Percentiles rank a stretch among this genome's conserved stretches.
These are phyloP conservation scores for Eledona agricola DNA, from an alignment of 2,888 invertebrate genomes.

Conservation along the genomic window DNA sequence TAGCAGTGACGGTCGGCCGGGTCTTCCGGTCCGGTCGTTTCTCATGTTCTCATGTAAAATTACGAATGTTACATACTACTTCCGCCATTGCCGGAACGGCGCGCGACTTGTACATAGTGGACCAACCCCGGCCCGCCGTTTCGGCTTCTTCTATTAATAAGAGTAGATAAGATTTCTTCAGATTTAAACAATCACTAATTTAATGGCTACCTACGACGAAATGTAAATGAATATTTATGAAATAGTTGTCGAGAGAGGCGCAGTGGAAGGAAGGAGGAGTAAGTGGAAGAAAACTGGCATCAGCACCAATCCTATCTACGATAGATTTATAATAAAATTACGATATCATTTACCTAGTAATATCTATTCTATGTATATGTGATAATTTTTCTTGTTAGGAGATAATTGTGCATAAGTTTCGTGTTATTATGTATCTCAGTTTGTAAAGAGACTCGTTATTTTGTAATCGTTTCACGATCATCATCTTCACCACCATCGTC, in stretches of 20 bases:
- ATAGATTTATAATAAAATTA: slow-evolving; percentile 57
- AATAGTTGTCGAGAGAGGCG: no score
- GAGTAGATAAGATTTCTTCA: slow-evolving; percentile 63
- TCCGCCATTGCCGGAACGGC: slow-evolving; percentile 59
- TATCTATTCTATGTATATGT: slow-evolving; percentile 60
- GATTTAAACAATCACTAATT: slow-evolving; percentile 64
- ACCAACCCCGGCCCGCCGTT: slow-evolving; percentile 54
- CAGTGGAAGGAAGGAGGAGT: no score
- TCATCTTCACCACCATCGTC: slow-evolving; percentile 38
- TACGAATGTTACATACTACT: slow-evolving; percentile 52
- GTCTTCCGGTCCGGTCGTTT: slow-evolving; percentile 37
- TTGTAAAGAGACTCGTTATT: slow-evolving; percentile 59
- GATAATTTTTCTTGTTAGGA: slow-evolving; percentile 65
- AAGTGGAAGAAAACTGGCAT: slow-evolving; percentile 58
- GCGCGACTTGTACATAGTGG: slow-evolving; percentile 60
- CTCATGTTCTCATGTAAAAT: slow-evolving; percentile 45
- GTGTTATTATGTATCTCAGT: slow-evolving; percentile 63
- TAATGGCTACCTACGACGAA: slow-evolving; percentile 60
- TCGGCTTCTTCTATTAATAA: slow-evolving; percentile 16
- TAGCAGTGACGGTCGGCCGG: slow-evolving; percentile 31
- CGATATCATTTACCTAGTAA: slow-evolving; percentile 52
- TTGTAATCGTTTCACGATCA: slow-evolving; percentile 49
- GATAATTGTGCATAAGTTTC: slow-evolving; percentile 61
- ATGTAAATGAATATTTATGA: slow-evolving; percentile 56
- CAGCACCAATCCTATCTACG: slow-evolving; percentile 62